Evolutionary conservation across 2,113 vertebrate species (phyloP).

Genomic region (Apteryx owenii): DNA sequence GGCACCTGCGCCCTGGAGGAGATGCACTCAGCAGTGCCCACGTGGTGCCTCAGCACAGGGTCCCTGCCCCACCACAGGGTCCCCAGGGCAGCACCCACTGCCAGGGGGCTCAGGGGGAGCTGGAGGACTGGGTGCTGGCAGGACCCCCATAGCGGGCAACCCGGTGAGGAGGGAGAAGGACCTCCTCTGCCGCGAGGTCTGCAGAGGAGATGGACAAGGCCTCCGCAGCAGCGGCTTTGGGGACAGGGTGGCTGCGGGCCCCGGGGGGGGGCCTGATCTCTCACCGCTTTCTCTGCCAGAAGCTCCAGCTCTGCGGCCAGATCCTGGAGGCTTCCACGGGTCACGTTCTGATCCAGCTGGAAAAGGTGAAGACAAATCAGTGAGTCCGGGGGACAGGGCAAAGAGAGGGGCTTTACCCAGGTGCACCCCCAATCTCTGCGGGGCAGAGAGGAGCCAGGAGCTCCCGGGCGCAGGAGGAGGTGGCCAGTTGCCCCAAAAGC

Average conservation of each 20-base stretch:
- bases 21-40: not conserved
- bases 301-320: constrained; percentile 30
- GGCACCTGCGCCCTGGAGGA: accelerated
- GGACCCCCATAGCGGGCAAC: not conserved
- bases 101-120: not conserved
- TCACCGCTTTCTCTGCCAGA: not conserved
- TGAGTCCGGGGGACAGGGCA: not conserved
- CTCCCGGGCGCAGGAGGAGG: not conserved
- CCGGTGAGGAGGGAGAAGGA: not conserved
- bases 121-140: not conserved
- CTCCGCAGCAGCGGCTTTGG: not conserved
- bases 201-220: not conserved
- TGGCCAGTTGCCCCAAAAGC: not conserved
- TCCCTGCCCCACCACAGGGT: not conserved
- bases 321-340: not conserved
- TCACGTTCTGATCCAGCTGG: not conserved
- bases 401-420: accelerated
- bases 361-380: not conserved
- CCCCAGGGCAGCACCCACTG: not conserved
- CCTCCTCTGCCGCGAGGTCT: not conserved
- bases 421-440: not conserved
- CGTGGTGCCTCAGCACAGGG: not conserved
- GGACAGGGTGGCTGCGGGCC: not conserved
- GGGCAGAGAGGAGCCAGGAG: not conserved
- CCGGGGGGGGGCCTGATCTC: not conserved